Percentiles rank a stretch among this genome's conserved stretches.
These are phyloP conservation scores for Paratrypauchen microcephalus DNA, from an alignment of 2,797 vertebrate genomes.

Conservation along the genomic window DNA sequence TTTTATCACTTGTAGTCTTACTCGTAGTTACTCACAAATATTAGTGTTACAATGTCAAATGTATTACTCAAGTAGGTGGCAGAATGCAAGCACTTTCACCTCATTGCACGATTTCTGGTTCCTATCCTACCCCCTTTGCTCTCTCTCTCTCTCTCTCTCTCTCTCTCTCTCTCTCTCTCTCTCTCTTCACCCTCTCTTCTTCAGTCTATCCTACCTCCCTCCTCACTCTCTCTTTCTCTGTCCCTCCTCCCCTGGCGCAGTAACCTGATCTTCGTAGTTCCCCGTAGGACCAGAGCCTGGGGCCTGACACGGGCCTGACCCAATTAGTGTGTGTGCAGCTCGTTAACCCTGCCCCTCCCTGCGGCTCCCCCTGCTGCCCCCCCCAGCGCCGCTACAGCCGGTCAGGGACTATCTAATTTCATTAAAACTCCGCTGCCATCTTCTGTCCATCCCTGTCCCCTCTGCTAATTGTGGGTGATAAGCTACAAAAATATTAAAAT, in stretches of 20 bases:
- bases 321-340: conserved; percentile 77
- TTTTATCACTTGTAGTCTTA: no score
- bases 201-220: conserved; percentile 4
- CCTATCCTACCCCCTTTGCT: no score
- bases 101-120: no score
- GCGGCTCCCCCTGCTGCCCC: conserved; percentile 67
- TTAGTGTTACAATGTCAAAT: no score
- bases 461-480: neutral
- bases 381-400: conserved; percentile 60
- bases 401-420: conserved; percentile 61
- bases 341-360: conserved; percentile 74
- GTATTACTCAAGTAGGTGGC: no score
- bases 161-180: conserved; percentile 34
- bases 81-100: no score
- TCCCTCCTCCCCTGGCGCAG: conserved; percentile 50
- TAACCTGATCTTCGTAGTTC: conserved; percentile 80
- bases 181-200: conserved; percentile 25
- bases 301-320: conserved; percentile 78
- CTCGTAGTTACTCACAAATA: no score
- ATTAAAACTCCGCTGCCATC: conserved; percentile 65
- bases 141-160: conserved; percentile 17
- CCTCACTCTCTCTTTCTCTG: conserved; percentile 33
- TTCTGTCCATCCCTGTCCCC: conserved; percentile 50
- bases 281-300: conserved; percentile 73
- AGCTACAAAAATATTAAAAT: no score